Evolutionary conservation across 1,140 invertebrate genomes (phyloP).

Genomic region (Varroa destructor): DNA sequence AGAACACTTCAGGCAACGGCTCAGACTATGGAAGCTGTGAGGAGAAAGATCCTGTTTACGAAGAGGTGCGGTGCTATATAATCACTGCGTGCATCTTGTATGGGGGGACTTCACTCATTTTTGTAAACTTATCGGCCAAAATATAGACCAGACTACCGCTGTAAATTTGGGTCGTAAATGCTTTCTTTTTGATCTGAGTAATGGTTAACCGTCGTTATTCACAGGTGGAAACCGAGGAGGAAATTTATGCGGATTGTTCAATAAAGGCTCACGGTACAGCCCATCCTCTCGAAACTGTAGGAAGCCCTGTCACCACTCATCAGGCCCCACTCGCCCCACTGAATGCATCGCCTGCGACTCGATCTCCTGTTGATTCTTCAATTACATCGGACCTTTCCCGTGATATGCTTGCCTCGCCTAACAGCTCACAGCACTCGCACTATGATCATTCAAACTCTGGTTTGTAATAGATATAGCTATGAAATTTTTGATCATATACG

Average conservation of each 20-base stretch:
- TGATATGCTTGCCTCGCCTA: slow-evolving; percentile 20
- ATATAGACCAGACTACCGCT: no score
- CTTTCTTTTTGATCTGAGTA: no score
- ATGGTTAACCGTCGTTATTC: no score
- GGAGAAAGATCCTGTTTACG: slow-evolving; percentile 21
- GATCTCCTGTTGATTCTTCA: slow-evolving; percentile 20
- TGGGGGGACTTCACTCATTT: no score
- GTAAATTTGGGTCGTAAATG: no score
- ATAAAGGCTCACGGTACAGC: not conserved
- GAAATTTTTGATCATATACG: not conserved
- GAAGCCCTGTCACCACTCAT: not conserved
- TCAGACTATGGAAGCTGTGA: slow-evolving; percentile 27
- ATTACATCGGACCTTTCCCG: slow-evolving; percentile 17
- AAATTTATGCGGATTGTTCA: slow-evolving; percentile 24
- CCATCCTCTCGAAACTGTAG: not conserved
- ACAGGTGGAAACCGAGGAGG: slow-evolving; percentile 17
- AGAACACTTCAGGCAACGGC: slow-evolving; percentile 15
- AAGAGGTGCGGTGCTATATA: not conserved
- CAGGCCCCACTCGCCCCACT: no score
- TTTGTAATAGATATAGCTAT: not conserved
- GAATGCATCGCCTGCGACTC: not conserved
- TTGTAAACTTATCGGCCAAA: no score
- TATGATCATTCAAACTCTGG: slow-evolving; percentile 25
- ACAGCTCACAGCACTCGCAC: slow-evolving; percentile 24
- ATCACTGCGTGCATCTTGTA: no score